Conservation (phyloP, 1,140 invertebrate species). For the Hyposmocoma kahamanoa region DNA sequence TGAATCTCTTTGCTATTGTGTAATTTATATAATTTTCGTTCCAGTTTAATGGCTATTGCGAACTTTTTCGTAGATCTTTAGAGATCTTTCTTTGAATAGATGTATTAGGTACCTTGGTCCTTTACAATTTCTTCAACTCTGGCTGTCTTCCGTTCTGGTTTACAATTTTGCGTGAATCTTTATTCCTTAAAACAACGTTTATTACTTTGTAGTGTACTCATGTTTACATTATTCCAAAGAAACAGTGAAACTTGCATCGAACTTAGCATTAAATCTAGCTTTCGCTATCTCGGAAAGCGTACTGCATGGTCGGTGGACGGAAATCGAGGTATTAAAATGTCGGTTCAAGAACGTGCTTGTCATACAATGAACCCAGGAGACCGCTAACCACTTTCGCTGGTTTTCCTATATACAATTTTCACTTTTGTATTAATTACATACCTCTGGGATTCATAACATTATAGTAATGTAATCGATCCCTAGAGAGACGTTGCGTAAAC, state of each 20-base stretch:
- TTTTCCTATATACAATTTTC: conserved; percentile 62
- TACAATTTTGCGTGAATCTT: too few species aligned
- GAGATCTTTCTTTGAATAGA: too few species aligned
- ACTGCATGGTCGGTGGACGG: conserved; percentile 13
- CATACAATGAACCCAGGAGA: conserved; percentile 50
- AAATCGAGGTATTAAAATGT: conserved; percentile 43
- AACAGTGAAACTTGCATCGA: conserved; percentile 7
- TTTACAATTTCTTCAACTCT: too few species aligned
- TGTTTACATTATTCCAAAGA: too few species aligned
- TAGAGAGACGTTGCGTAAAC: neutral
- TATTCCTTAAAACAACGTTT: too few species aligned
- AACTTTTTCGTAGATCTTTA: too few species aligned
- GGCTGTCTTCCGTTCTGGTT: too few species aligned
- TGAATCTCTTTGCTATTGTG: too few species aligned
- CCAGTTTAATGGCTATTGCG: too few species aligned
- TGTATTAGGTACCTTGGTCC: too few species aligned
- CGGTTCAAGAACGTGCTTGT: conserved; percentile 42
- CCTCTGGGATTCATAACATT: neutral
- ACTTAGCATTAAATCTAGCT: conserved; percentile 7
- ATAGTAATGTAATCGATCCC: conserved; percentile 2
- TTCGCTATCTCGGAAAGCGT: conserved; percentile 11
- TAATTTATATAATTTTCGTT: too few species aligned
- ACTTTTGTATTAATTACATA: conserved; percentile 40
- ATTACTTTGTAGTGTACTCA: too few species aligned
- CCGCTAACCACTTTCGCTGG: conserved; percentile 57